Conservation (phyloP, 2,888 invertebrate genomes). For the Xestia ashworthii region DNA sequence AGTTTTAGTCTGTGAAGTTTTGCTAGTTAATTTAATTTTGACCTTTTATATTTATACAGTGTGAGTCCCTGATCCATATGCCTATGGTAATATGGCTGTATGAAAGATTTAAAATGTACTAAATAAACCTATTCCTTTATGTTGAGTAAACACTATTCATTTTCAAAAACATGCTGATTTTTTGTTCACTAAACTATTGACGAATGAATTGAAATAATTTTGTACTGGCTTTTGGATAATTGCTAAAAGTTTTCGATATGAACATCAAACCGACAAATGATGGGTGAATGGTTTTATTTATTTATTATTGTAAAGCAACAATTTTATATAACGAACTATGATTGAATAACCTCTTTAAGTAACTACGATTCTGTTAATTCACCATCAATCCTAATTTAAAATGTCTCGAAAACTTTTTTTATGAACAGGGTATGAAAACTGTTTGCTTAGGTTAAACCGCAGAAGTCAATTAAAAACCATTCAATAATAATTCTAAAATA, state of each 20-base stretch:
- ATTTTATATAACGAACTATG: neutral
- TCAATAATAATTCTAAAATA: neutral
- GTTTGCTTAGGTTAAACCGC: neutral
- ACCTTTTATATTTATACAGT: slow-evolving; percentile 4
- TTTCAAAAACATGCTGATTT: too few species aligned
- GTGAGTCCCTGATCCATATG: slow-evolving; percentile 1
- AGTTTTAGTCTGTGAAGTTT: neutral
- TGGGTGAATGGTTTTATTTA: neutral
- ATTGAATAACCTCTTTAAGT: slow-evolving; percentile 2
- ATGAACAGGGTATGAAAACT: neutral
- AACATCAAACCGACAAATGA: too few species aligned
- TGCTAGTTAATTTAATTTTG: neutral
- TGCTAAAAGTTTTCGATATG: neutral
- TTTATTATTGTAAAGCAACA: neutral
- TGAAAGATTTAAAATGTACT: slow-evolving; percentile 9
- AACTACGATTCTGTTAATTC: neutral
- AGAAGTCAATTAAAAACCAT: too few species aligned
- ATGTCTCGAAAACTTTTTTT: neutral
- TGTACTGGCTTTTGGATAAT: neutral
- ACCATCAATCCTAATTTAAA: neutral
- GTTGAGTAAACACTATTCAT: too few species aligned
- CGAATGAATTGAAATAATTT: neutral
- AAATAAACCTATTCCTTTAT: neutral
- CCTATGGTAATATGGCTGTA: neutral
- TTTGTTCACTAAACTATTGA: neutral